Percentiles rank a stretch among this genome's conserved stretches.
These are phyloP conservation scores for Mystacides longicornis DNA, from an alignment of 2,888 invertebrate genomes.

Conservation along the genomic window DNA sequence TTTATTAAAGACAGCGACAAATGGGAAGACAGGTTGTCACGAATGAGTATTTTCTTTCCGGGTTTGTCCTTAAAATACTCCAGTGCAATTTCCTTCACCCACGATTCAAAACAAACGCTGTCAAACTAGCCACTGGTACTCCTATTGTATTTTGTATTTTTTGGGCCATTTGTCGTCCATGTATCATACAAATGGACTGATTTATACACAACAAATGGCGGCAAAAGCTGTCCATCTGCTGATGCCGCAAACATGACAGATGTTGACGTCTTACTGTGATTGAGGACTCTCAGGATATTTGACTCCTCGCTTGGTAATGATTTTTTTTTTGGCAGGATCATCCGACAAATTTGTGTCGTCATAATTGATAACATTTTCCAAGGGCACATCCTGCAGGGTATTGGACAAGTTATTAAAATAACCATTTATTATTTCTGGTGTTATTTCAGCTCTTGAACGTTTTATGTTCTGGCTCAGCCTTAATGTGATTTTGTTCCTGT, in stretches of 20 bases:
- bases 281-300: too few relatives aligned
- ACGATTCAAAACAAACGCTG: not conserved
- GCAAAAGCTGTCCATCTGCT: not conserved
- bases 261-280: too few relatives aligned
- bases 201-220: conserved; percentile 1
- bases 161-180: not conserved
- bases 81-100: not conserved
- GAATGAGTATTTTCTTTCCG: not conserved
- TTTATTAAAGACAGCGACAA: not conserved
- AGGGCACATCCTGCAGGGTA: conserved; percentile 1
- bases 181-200: too few relatives aligned
- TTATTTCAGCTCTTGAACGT: not conserved
- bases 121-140: not conserved
- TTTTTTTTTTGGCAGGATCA: conserved; percentile 10
- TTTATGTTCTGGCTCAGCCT: not conserved
- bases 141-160: not conserved
- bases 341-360: conserved; percentile 17
- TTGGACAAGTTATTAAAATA: conserved; percentile 3
- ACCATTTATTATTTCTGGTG: not conserved
- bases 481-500: too few relatives aligned
- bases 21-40: not conserved
- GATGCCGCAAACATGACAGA: not conserved
- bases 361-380: conserved; percentile 12
- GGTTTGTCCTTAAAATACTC: not conserved
- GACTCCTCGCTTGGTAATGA: too few relatives aligned